Evolutionary conservation across 2,888 invertebrate genomes (phyloP).

Genomic region (Dromius quadrimaculatus): DNA sequence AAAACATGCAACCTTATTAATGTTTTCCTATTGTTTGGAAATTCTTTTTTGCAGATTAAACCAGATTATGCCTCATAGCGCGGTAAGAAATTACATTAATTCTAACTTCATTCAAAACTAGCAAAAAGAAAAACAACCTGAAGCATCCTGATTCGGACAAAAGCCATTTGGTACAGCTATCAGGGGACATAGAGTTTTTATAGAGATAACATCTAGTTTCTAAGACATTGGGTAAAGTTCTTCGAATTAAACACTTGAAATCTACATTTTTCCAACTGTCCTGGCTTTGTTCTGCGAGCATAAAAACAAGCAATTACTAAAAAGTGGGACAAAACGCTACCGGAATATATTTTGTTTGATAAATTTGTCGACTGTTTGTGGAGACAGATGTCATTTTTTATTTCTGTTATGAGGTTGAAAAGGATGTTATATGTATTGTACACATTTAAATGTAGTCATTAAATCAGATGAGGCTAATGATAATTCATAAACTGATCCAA

Average conservation of each 20-base stretch:
- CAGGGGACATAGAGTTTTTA: conserved; percentile 22
- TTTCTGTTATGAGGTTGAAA: no score
- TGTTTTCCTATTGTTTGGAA: no score
- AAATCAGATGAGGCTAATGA: no score
- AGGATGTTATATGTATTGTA: no score
- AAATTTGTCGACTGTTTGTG: no score
- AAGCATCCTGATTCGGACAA: conserved; percentile 17
- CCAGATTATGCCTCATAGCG: conserved; percentile 16
- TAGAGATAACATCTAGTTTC: conserved; percentile 29
- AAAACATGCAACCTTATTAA: no score
- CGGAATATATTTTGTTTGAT: conserved; percentile 13
- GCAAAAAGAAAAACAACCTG: conserved; percentile 7
- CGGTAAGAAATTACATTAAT: conserved; percentile 20
- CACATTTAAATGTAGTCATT: no score
- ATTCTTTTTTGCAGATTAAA: no score
- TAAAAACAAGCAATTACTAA: conserved; percentile 28
- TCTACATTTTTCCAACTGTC: conserved; percentile 7
- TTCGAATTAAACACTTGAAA: conserved; percentile 26
- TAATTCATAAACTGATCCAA: no score
- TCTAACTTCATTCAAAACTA: conserved; percentile 30
- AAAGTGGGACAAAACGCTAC: conserved; percentile 1
- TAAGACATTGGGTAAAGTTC: conserved; percentile 28
- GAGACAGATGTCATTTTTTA: no score
- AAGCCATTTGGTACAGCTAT: conserved; percentile 22
- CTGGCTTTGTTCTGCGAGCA: not conserved